A percentile compares a stretch with the other conserved stretches of the same genome.
Conservation (phyloP, 2,113 vertebrate species). For the Erythrolamprus reginae region DNA sequence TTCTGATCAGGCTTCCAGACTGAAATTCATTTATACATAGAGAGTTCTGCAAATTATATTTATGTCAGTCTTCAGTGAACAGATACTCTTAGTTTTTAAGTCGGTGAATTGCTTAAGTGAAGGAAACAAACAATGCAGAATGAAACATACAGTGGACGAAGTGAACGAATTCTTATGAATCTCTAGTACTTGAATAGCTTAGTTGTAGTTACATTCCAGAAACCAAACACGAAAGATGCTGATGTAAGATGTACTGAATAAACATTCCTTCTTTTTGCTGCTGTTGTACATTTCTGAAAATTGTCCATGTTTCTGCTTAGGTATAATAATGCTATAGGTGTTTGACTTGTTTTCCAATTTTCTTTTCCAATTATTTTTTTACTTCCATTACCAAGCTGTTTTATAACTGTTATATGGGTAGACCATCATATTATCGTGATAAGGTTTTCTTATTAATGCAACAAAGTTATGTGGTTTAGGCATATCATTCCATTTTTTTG, state of each 20-base stretch:
- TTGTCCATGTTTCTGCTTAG: conserved; percentile 46
- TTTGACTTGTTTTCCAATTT: background rate
- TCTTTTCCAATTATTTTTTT: conserved; percentile 16
- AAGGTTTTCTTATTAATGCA: background rate
- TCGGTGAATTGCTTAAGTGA: conserved; percentile 10
- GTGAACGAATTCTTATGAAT: background rate
- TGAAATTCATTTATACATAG: conserved; percentile 53
- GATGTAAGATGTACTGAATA: background rate
- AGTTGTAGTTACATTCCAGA: accelerated
- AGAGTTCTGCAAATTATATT: conserved; percentile 33
- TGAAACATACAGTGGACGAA: conserved; percentile 7
- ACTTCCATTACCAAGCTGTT: background rate
- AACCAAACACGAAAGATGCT: background rate
- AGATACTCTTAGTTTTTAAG: conserved; percentile 18
- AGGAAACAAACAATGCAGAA: background rate
- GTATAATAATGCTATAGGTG: conserved; percentile 45
- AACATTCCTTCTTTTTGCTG: conserved; percentile 41
- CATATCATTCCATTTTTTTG: background rate
- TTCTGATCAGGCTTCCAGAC: conserved; percentile 41
- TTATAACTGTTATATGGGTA: background rate
- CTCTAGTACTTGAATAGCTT: background rate
- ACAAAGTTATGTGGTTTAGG: background rate
- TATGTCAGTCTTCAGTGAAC: background rate
- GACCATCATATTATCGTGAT: background rate
- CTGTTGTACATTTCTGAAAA: conserved; percentile 40